Conservation (phyloP, 2,888 invertebrate species). For the Calameuta filiformis region DNA sequence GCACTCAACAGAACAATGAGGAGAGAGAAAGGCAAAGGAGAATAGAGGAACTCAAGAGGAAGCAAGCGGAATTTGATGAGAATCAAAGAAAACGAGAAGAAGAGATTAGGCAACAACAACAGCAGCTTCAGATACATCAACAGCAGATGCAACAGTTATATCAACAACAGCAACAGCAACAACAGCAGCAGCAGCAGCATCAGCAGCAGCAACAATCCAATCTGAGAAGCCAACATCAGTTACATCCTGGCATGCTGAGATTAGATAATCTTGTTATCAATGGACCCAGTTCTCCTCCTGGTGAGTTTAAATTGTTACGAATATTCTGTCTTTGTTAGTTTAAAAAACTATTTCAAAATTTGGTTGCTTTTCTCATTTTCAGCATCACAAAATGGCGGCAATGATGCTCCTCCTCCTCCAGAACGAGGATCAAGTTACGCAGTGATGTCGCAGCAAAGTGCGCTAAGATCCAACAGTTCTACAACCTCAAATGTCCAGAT, state of each 20-base stretch:
- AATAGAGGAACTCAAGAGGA: slow-evolving; percentile 70
- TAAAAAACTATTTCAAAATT: not conserved
- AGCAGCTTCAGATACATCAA: slow-evolving; percentile 64
- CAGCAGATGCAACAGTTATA: slow-evolving; percentile 59
- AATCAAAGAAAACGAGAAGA: slow-evolving; percentile 68
- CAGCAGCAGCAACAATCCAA: slow-evolving; percentile 46
- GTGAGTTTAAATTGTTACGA: slow-evolving; percentile 35
- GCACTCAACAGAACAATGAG: slow-evolving; percentile 52
- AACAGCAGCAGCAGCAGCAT: slow-evolving; percentile 41
- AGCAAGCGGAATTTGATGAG: slow-evolving; percentile 70
- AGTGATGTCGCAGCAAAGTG: slow-evolving; percentile 79
- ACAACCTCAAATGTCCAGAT: slow-evolving; percentile 56
- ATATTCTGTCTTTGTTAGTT: slow-evolving; percentile 2
- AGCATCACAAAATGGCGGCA: slow-evolving; percentile 57
- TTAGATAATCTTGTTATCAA: slow-evolving; percentile 63
- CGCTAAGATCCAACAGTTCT: slow-evolving; percentile 62
- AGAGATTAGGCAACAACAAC: slow-evolving; percentile 64
- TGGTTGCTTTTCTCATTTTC: not conserved
- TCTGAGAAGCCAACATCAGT: slow-evolving; percentile 40
- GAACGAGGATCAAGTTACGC: slow-evolving; percentile 90
- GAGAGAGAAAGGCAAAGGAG: slow-evolving; percentile 67
- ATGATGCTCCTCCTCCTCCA: slow-evolving; percentile 78
- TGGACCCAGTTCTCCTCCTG: slow-evolving; percentile 55
- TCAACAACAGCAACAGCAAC: slow-evolving; percentile 44
- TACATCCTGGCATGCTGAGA: slow-evolving; percentile 59